phyloP scores from a whole-genome alignment of 2,797 vertebrate genomes.

The Pseudochirops cupreus region DNA sequence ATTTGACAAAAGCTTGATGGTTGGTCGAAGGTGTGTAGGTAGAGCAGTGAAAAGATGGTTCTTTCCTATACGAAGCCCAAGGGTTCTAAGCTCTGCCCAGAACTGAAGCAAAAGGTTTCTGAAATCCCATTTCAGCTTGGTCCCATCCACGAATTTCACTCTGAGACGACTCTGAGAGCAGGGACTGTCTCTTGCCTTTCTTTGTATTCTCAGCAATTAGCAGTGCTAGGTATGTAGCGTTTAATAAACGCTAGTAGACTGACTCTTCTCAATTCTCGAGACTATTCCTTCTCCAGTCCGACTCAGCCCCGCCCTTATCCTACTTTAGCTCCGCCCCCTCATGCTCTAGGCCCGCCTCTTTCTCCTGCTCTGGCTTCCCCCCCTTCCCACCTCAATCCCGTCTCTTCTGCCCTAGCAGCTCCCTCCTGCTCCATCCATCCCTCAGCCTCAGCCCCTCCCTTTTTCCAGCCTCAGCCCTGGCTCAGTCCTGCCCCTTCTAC shows the following conservation, averaged over 20 bases:
- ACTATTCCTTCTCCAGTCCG: not conserved
- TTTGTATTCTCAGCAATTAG: not conserved
- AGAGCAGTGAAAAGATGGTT: not conserved
- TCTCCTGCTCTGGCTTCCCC: not conserved
- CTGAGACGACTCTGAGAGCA: not conserved
- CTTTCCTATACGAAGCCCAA: not conserved
- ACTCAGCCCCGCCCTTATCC: not conserved
- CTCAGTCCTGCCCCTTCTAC: no score
- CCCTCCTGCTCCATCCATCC: not conserved
- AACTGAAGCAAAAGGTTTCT: not conserved
- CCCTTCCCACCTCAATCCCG: not conserved
- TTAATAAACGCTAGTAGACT: not conserved
- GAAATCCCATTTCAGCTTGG: not conserved
- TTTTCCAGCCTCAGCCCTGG: no score
- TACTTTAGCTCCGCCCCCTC: not conserved
- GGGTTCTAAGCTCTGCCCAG: not conserved
- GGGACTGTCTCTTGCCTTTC: not conserved
- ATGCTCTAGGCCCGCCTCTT: no score
- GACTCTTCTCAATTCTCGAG: not conserved
- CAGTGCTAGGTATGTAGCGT: not conserved
- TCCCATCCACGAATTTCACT: no score
- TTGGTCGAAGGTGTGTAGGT: not conserved
- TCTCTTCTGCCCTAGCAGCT: not conserved
- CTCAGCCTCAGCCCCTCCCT: no score
- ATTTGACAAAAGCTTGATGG: not conserved